These are phyloP conservation scores for Solenopsis invicta DNA, from an alignment of 1,140 invertebrate species.

Conservation along the genomic window DNA sequence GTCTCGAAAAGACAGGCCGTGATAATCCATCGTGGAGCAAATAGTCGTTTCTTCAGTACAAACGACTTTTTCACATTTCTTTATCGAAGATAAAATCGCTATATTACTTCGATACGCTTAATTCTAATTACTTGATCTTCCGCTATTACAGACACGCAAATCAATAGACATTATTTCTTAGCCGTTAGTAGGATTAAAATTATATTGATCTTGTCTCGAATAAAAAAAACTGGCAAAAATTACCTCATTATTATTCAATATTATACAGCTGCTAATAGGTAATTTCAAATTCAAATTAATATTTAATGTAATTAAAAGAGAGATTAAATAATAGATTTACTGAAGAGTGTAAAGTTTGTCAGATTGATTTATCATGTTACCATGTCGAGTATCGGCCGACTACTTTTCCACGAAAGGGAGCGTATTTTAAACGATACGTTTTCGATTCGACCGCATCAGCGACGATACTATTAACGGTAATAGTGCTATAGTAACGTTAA, in stretches of 20 bases:
- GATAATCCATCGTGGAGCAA: not conserved
- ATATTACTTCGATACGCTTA: not conserved
- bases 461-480: slow-evolving; percentile 49
- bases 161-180: not conserved
- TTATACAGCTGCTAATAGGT: not conserved
- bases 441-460: slow-evolving; percentile 46
- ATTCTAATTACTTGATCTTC: not conserved
- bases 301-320: not conserved
- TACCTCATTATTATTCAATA: not conserved
- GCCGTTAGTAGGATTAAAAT: too few species aligned
- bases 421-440: slow-evolving; percentile 40
- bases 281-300: slow-evolving; percentile 1
- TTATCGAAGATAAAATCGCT: not conserved
- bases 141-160: not conserved
- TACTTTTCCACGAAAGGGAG: not conserved
- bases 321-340: slow-evolving; percentile 13
- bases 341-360: not conserved
- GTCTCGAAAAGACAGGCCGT: not conserved
- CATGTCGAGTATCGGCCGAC: too few species aligned
- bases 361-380: not conserved
- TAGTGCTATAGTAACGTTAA: slow-evolving; percentile 36
- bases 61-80: not conserved
- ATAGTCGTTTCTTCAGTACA: not conserved
- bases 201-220: not conserved
- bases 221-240: not conserved